Conservation (phyloP, 2,797 vertebrate genomes). For the Falco peregrinus region DNA sequence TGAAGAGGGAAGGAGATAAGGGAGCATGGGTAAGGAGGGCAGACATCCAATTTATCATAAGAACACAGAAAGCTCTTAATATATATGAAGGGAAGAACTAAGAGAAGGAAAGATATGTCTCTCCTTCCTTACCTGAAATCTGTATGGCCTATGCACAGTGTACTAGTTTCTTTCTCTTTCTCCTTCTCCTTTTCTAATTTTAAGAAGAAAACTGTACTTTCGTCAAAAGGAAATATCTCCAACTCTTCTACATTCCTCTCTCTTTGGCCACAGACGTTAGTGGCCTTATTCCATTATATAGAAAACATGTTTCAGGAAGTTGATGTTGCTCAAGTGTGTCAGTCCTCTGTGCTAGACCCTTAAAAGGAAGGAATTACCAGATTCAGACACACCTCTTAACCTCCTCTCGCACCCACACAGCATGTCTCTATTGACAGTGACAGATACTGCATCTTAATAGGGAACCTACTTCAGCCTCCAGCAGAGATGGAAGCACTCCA, state of each 20-base stretch:
- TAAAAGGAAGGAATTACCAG: constrained; percentile 39
- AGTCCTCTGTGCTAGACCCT: background rate
- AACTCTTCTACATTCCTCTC: background rate
- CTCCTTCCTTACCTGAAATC: background rate
- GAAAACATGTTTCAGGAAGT: background rate
- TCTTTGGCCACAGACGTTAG: background rate
- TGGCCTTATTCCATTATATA: background rate
- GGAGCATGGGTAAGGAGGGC: background rate
- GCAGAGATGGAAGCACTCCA: constrained; percentile 55
- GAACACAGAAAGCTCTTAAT: background rate
- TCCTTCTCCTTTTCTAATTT: background rate
- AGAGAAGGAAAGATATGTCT: background rate
- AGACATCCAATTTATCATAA: background rate
- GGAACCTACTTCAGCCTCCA: constrained; percentile 59
- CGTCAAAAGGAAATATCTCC: background rate
- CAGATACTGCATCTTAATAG: constrained; percentile 68
- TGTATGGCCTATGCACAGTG: background rate
- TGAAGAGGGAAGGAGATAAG: background rate
- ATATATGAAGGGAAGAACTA: accelerated
- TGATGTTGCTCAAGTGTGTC: constrained; percentile 4
- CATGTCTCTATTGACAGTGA: constrained; percentile 66
- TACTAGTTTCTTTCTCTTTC: background rate
- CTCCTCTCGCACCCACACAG: constrained; percentile 55
- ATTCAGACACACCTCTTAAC: constrained; percentile 52
- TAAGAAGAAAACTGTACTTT: background rate